phyloP scores from a whole-genome alignment of 2,113 vertebrate genomes.

The Boleophthalmus pectinirostris region DNA sequence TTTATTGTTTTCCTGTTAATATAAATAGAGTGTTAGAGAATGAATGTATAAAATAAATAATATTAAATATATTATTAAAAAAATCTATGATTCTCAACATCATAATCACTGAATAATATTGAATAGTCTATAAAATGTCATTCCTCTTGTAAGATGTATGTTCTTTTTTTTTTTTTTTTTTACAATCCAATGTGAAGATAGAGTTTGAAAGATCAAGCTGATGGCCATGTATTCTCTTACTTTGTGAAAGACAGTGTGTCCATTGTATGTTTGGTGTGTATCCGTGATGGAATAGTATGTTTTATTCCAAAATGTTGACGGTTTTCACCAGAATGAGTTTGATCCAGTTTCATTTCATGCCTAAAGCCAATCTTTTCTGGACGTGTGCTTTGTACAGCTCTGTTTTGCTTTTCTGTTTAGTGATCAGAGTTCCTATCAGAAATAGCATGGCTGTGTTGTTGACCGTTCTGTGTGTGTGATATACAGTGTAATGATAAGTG shows the following conservation, averaged over 20 bases:
- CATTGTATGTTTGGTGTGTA: conserved; percentile 44
- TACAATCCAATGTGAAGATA: conserved; percentile 56
- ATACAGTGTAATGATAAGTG: conserved; percentile 65
- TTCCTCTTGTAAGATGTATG: conserved; percentile 74
- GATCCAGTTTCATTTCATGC: conserved; percentile 35
- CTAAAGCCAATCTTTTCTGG: conserved; percentile 19
- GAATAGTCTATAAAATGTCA: conserved; percentile 67
- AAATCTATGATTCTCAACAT: conserved; percentile 68
- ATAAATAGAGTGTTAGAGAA: conserved; percentile 82
- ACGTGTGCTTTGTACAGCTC: conserved; percentile 49
- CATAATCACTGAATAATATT: conserved; percentile 63
- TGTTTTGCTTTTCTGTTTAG: conserved; percentile 42
- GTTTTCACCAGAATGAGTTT: conserved; percentile 37
- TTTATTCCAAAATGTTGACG: conserved; percentile 36
- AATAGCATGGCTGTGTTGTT: conserved; percentile 73
- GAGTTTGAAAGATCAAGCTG: conserved; percentile 44
- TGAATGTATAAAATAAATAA: conserved; percentile 81
- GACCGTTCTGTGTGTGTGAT: conserved; percentile 67
- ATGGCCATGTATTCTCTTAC: conserved; percentile 38
- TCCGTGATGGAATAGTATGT: conserved; percentile 61
- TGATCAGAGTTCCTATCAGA: conserved; percentile 63
- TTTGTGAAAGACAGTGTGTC: conserved; percentile 51
- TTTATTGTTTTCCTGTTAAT: conserved; percentile 79
- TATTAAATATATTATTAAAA: conserved; percentile 74
- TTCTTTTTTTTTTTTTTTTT: conserved; percentile 53